Conservation (phyloP, 1,140 invertebrate species). For the Apis florea region DNA sequence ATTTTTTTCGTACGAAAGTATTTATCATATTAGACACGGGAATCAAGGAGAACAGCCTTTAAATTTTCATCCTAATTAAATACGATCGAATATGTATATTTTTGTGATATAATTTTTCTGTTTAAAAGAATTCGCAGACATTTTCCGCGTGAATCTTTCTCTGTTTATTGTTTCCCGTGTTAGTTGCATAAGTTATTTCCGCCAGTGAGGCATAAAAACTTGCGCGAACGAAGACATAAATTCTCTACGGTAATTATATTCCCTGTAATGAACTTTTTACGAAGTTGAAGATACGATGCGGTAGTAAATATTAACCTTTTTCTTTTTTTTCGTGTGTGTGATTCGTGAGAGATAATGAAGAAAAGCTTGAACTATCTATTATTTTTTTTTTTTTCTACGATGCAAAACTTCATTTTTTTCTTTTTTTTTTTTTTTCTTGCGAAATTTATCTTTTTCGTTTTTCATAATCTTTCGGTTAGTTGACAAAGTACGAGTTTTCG, state of each 20-base stretch:
- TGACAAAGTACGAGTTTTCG: not conserved
- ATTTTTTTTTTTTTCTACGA: no score
- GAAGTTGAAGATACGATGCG: not conserved
- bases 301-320: not conserved
- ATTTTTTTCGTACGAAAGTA: no score
- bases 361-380: not conserved
- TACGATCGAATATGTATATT: not conserved
- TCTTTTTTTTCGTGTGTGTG: no score
- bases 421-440: no score
- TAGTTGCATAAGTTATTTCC: constrained; percentile 3
- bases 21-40: no score
- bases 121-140: not conserved
- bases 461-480: not conserved
- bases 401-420: no score
- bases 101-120: not conserved
- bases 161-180: not conserved
- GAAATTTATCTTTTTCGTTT: not conserved
- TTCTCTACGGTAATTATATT: not conserved
- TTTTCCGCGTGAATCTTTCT: not conserved
- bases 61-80: not conserved
- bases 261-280: not conserved
- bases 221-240: not conserved
- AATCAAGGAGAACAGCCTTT: no score
- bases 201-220: not conserved
- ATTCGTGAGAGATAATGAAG: no score